Evolutionary conservation across 2,888 invertebrate genomes (phyloP).

Genomic region (Spodoptera exigua): DNA sequence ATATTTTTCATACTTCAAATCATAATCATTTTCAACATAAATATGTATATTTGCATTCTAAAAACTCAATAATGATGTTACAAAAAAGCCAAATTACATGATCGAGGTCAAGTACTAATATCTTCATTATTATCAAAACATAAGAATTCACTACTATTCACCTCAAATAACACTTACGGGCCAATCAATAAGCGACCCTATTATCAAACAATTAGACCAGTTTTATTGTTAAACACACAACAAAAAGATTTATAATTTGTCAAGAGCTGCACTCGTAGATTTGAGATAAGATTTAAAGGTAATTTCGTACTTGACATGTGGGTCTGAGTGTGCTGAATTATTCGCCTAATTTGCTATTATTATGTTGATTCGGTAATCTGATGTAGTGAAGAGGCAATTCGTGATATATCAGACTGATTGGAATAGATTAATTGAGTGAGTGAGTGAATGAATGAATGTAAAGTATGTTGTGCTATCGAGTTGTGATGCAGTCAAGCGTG

Average conservation of each 20-base stretch:
- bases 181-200: neutral
- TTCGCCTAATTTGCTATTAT: constrained; percentile 80
- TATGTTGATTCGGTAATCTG: constrained; percentile 72
- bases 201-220: constrained; percentile 18
- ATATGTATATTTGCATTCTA: no score
- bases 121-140: no score
- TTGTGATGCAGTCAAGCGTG: constrained; percentile 2
- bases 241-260: constrained; percentile 54
- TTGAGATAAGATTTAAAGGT: constrained; percentile 77
- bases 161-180: no score
- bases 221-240: constrained; percentile 28
- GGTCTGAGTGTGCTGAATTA: constrained; percentile 75
- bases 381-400: constrained; percentile 72
- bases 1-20: no score
- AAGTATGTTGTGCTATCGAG: constrained; percentile 15
- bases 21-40: no score
- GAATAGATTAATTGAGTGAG: constrained; percentile 29
- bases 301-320: constrained; percentile 79
- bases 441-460: no score
- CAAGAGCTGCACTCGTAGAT: constrained; percentile 66
- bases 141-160: no score
- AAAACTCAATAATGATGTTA: no score
- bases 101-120: no score
- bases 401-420: constrained; percentile 35
- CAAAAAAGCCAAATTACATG: no score